Conservation (phyloP, 2,888 invertebrate species). For the Parnassius orleans region DNA sequence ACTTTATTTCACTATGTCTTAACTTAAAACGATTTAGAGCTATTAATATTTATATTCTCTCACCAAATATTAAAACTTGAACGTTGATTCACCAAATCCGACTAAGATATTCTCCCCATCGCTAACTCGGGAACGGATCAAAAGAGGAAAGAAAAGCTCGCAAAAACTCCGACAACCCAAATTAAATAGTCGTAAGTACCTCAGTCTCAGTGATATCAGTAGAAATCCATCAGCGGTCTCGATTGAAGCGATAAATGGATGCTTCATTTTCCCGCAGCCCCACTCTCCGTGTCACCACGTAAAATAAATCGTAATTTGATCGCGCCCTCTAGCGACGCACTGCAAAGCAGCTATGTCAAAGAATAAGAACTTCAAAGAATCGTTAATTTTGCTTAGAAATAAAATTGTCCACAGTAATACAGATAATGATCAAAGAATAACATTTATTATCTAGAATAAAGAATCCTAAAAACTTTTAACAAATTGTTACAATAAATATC, state of each 20-base stretch:
- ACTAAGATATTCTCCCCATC: slow-evolving; percentile 3
- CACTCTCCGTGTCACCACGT: slow-evolving; percentile 36
- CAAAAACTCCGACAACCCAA: slow-evolving; percentile 69
- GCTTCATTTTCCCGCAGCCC: slow-evolving; percentile 22
- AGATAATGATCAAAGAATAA: too few species aligned
- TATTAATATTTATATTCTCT: not conserved
- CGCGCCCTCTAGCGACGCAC: slow-evolving; percentile 40
- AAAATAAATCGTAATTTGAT: slow-evolving; percentile 68
- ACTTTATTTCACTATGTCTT: too few species aligned
- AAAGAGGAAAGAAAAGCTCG: slow-evolving; percentile 43
- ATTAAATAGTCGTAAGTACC: slow-evolving; percentile 74
- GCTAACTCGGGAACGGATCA: slow-evolving; percentile 30
- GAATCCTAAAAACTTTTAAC: too few species aligned
- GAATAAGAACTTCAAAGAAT: too few species aligned
- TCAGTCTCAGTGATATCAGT: slow-evolving; percentile 53
- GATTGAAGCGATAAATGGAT: slow-evolving; percentile 20
- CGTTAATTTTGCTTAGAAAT: too few species aligned
- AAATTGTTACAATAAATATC: too few species aligned
- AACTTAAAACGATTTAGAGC: not conserved
- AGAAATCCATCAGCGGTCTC: slow-evolving; percentile 64
- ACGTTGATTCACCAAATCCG: slow-evolving; percentile 8
- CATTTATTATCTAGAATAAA: too few species aligned
- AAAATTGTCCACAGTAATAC: too few species aligned
- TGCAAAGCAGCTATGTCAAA: slow-evolving; percentile 1
- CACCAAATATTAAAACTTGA: slow-evolving; percentile 4